Conservation (phyloP, 2,113 vertebrate species). For the Litocranius walleri region DNA sequence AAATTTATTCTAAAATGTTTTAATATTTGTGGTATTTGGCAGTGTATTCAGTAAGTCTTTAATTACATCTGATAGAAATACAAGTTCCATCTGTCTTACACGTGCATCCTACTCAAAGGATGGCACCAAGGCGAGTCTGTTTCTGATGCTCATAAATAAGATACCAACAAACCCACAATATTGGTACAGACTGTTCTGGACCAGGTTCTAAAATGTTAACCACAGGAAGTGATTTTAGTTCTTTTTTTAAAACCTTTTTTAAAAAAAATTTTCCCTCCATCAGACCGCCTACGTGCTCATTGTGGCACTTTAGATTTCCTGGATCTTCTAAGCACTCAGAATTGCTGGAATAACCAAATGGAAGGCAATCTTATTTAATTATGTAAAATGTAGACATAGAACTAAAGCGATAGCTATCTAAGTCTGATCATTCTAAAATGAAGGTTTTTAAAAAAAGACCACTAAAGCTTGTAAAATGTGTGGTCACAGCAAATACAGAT, state of each 20-base stretch:
- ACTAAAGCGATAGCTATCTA: slow-evolving; percentile 28
- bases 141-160: slow-evolving; percentile 76
- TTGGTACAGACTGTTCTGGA: slow-evolving; percentile 68
- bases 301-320: slow-evolving; percentile 55
- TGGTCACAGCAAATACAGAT: background rate
- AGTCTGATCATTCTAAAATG: slow-evolving; percentile 16
- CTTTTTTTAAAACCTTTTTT: slow-evolving; percentile 21
- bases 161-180: slow-evolving; percentile 68
- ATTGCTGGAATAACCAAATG: slow-evolving; percentile 49
- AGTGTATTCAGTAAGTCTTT: slow-evolving; percentile 72
- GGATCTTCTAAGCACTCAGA: slow-evolving; percentile 49
- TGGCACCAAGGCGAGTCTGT: slow-evolving; percentile 66
- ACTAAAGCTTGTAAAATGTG: background rate
- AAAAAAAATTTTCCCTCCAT: background rate
- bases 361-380: slow-evolving; percentile 43
- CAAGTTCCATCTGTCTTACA: slow-evolving; percentile 79
- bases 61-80: slow-evolving; percentile 74
- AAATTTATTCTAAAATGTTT: slow-evolving; percentile 72
- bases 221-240: slow-evolving; percentile 74
- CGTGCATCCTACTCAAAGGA: slow-evolving; percentile 54
- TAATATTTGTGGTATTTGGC: slow-evolving; percentile 78
- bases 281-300: slow-evolving; percentile 31
- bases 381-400: slow-evolving; percentile 33
- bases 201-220: slow-evolving; percentile 72
- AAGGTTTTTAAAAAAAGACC: background rate